Base-by-base conservation (phyloP, 2,888 invertebrate species). In the Julus scandinavius region DNA sequence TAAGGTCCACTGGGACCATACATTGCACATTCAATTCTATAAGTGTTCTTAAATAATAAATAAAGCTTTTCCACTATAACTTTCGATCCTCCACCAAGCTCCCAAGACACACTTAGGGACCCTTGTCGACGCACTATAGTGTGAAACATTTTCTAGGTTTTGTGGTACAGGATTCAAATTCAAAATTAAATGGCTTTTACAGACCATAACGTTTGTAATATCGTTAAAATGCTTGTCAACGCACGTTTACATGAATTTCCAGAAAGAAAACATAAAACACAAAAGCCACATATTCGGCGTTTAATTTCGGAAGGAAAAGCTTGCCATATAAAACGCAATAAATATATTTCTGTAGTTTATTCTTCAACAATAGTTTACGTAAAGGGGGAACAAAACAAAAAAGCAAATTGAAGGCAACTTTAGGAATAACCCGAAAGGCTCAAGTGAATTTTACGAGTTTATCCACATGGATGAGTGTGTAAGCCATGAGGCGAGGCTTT, bases 361-460 rank as follows among this genome's bases (percentile, higher is more conserved):
- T 80, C 20, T 7, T 13, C 38, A 0, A 13, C 38, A 38, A 38
- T 38, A 20, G 38, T 13, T 29, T 54, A 4, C n/a, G 6, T 11
- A 80, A 38, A 29, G 15, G 80, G 80, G 15, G 15, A 80, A 1
- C 29, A 1, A 13, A 54, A 54, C 49, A 54, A 17, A 54, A 54
- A 80, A 38, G 38, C 20, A 80, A 38, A 80, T 80, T 80, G 80
- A 80, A 54, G 7, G 17, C 29, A 80, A 80, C 80, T 80, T 80
- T 2, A 38, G 38, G 80, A 80, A 80, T 80, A 80, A 38, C 80
- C 80, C 80, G 80, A 80, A 63, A 80, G 29, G 80, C 38, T 80
- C 38, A 80, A 80, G 80, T 80, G 80, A 80, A 80, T 80, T 80
- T 80, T 80, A 80, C 80, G 80, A 80, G 38, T 80, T 80, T 80